Conservation (phyloP, 2,113 vertebrate genomes). For the Lepus timidus region DNA sequence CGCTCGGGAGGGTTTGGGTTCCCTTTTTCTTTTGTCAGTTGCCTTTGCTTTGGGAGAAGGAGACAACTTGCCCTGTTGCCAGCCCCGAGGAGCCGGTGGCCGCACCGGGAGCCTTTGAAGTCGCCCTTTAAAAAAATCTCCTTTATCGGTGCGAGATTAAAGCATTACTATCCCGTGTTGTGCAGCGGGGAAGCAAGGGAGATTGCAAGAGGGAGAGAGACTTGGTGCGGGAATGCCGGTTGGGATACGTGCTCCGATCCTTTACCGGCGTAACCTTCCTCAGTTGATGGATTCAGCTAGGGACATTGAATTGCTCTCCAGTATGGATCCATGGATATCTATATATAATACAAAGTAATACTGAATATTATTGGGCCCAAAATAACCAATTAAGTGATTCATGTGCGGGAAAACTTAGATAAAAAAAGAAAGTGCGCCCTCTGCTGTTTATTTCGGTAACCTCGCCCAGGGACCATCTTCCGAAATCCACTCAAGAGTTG, state of each 20-base stretch:
- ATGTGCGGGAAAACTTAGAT: constrained; percentile 76
- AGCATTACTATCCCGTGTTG: constrained; percentile 50
- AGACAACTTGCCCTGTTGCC: constrained; percentile 33
- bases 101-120: constrained; percentile 55
- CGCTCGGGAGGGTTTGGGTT: not conserved
- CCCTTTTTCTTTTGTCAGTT: not conserved
- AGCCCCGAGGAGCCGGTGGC: not conserved
- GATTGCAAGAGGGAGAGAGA: not conserved
- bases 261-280: not conserved
- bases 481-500: constrained; percentile 42
- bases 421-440: constrained; percentile 85
- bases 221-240: constrained; percentile 31
- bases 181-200: constrained; percentile 53
- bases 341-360: constrained; percentile 76
- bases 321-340: constrained; percentile 66
- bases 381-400: constrained; percentile 85
- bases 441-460: constrained; percentile 76
- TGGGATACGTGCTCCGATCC: constrained; percentile 36
- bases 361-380: constrained; percentile 80
- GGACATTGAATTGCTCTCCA: constrained; percentile 36
- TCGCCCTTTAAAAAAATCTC: constrained; percentile 46
- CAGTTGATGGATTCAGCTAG: not conserved
- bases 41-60: not conserved
- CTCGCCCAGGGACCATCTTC: not conserved
- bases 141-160: constrained; percentile 62